These are phyloP conservation scores for Mormyrus hasselquistii DNA, from an alignment of 2,797 vertebrate genomes.

Conservation along the genomic window DNA sequence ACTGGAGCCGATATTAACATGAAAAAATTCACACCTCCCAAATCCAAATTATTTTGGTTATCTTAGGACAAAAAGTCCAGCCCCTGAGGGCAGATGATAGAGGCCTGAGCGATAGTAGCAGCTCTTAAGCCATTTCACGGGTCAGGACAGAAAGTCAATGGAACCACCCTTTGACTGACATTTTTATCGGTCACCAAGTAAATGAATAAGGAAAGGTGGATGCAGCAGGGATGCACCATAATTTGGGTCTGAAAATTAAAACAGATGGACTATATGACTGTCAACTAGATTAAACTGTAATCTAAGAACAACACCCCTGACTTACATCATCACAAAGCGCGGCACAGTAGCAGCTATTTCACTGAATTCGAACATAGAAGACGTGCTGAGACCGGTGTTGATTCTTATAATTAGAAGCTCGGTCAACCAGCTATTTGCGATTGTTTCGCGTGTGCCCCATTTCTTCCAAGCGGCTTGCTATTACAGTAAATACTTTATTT, in stretches of 20 bases:
- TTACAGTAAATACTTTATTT: no score
- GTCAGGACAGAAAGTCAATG: background rate
- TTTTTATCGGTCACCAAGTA: background rate
- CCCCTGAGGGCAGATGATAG: background rate
- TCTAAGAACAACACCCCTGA: background rate
- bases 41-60: background rate
- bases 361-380: no score
- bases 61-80: background rate
- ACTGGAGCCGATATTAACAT: background rate
- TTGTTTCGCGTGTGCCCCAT: no score
- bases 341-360: no score
- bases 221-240: background rate
- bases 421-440: no score
- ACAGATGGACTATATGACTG: background rate
- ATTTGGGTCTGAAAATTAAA: background rate
- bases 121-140: background rate
- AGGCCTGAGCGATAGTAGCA: background rate
- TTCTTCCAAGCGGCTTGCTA: no score
- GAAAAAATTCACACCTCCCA: background rate
- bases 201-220: background rate
- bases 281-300: background rate
- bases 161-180: background rate
- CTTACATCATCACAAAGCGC: no score
- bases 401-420: no score
- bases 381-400: no score